Conservation (phyloP, 1,140 invertebrate genomes). For the Lethrus apterus region DNA sequence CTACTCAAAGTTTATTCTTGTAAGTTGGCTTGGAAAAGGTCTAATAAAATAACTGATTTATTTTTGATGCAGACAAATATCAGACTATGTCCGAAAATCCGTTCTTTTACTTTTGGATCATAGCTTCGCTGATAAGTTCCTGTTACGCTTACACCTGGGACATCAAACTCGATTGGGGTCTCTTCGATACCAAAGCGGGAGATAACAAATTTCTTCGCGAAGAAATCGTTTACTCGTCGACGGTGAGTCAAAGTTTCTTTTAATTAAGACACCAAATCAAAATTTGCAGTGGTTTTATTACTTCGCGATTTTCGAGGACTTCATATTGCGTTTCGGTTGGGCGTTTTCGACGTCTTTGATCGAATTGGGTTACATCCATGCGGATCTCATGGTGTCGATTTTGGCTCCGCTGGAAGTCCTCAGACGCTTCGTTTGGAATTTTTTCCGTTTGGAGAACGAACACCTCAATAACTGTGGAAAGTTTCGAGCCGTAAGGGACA, state of each 20-base stretch:
- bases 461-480: slow-evolving; percentile 93
- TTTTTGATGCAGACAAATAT: slow-evolving; percentile 49
- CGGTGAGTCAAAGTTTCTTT: slow-evolving; percentile 41
- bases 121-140: slow-evolving; percentile 67
- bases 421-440: slow-evolving; percentile 84
- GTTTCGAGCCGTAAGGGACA: slow-evolving; percentile 85
- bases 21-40: too few species aligned
- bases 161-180: slow-evolving; percentile 97
- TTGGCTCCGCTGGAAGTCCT: slow-evolving; percentile 78
- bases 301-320: slow-evolving; percentile 85
- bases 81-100: slow-evolving; percentile 59
- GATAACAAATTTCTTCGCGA: slow-evolving; percentile 75
- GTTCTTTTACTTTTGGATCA: slow-evolving; percentile 75
- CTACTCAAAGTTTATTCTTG: slow-evolving; percentile 43
- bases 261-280: slow-evolving; percentile 1
- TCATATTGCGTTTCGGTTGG: slow-evolving; percentile 80
- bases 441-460: slow-evolving; percentile 88
- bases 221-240: slow-evolving; percentile 71
- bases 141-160: slow-evolving; percentile 91
- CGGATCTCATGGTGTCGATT: slow-evolving; percentile 71
- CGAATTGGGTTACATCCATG: slow-evolving; percentile 62
- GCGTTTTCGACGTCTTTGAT: slow-evolving; percentile 66
- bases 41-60: not conserved
- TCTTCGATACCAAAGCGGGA: slow-evolving; percentile 80
- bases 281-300: slow-evolving; percentile 82